A percentile compares a stretch with the other conserved stretches of the same genome.
Conservation (phyloP, 1,140 invertebrate genomes). For the Hylaeus anthracinus region DNA sequence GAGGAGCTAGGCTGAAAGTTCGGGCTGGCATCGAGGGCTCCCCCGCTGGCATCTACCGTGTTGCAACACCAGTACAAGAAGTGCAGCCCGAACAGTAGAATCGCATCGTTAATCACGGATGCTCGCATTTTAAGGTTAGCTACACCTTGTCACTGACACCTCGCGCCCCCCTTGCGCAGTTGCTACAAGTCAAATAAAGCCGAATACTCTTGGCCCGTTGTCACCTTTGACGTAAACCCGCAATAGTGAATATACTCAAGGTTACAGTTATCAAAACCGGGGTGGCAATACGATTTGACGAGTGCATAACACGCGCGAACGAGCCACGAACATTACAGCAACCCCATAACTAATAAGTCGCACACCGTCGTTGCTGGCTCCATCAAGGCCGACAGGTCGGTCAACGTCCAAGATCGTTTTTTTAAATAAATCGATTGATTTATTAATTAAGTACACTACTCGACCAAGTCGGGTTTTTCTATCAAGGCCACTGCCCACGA, state of each 20-base stretch:
- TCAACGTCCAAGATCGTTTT: slow-evolving; percentile 38
- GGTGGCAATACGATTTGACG: slow-evolving; percentile 36
- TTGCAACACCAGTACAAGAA: slow-evolving; percentile 71
- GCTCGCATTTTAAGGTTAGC: slow-evolving; percentile 78
- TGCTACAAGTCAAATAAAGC: slow-evolving; percentile 24
- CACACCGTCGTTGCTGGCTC: slow-evolving; percentile 35
- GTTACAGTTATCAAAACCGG: slow-evolving; percentile 59
- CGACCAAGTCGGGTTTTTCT: slow-evolving; percentile 60
- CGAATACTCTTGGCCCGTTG: slow-evolving; percentile 35
- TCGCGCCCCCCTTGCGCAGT: slow-evolving; percentile 55
- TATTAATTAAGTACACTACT: slow-evolving; percentile 68
- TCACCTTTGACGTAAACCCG: slow-evolving; percentile 45
- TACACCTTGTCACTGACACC: slow-evolving; percentile 67
- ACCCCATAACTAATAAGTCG: slow-evolving; percentile 45
- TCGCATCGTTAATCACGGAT: slow-evolving; percentile 71
- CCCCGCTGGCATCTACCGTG: slow-evolving; percentile 70
- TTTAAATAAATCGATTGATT: slow-evolving; percentile 26
- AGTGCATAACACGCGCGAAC: slow-evolving; percentile 59
- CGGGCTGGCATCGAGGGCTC: slow-evolving; percentile 73
- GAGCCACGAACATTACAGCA: slow-evolving; percentile 40
- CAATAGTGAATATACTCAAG: slow-evolving; percentile 58
- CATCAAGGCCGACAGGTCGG: slow-evolving; percentile 54
- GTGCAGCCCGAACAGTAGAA: slow-evolving; percentile 72
- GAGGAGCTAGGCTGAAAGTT: slow-evolving; percentile 69
- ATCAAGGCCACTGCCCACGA: slow-evolving; percentile 63